These are phyloP conservation scores for Xenotilapia leptura DNA, from an alignment of 2,113 vertebrate genomes.

Conservation along the genomic window DNA sequence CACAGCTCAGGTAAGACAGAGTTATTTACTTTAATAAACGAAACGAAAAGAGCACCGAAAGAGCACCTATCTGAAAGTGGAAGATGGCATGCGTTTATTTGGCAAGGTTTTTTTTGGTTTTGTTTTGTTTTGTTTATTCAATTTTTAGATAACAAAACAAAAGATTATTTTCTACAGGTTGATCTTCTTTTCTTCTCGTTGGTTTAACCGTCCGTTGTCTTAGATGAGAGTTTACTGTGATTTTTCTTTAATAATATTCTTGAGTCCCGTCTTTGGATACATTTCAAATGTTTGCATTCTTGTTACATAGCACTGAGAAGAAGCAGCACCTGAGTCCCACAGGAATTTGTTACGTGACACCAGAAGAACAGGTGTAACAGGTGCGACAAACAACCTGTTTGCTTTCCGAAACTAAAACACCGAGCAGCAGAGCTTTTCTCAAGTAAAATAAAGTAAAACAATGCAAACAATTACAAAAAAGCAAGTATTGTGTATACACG, in stretches of 20 bases:
- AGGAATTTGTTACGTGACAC: background rate
- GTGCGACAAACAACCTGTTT: background rate
- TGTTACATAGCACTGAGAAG: background rate
- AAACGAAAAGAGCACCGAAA: background rate
- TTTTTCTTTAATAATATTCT: background rate
- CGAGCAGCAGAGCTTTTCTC: background rate
- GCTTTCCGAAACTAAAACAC: background rate
- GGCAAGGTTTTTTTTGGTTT: accelerated
- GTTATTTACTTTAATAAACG: background rate
- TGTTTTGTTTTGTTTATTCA: background rate
- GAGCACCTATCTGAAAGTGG: background rate
- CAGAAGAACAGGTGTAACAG: constrained; percentile 9
- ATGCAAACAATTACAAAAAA: background rate
- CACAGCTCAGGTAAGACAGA: constrained; percentile 7
- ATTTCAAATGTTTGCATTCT: background rate
- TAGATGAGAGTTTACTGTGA: background rate
- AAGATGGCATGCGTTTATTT: background rate
- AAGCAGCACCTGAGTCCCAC: background rate
- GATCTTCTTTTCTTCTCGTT: background rate
- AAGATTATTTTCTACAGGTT: background rate
- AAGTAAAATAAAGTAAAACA: background rate
- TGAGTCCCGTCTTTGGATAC: background rate
- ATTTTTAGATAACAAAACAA: background rate
- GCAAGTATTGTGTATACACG: background rate
- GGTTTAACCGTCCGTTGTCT: background rate